Base-by-base conservation (phyloP, 2,797 vertebrate species). In the Hozukius guyotensis region DNA sequence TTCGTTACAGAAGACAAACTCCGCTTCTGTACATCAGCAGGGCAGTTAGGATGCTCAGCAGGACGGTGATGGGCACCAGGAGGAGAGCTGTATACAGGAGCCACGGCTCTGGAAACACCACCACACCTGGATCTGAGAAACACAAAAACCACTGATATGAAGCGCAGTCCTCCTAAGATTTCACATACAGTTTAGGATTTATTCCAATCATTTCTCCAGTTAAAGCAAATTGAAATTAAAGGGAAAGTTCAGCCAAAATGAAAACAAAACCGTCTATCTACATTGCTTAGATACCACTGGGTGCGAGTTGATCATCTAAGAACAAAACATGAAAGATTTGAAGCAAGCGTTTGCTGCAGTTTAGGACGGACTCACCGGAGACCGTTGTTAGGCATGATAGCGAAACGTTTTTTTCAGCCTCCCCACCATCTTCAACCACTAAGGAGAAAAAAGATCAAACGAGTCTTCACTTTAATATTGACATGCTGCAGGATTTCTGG, bases 51-150 rank as follows among this genome's bases (percentile, higher is more conserved):
- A 93, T 5, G 24, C 6, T 11, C 76, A 93, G 24, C 36, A 93
- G 82, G 57, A 84, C 0, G 20, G 22, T 31, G 63, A 67, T 0
- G 4, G 77, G 86, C 7, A 90, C 82, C 75, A 91, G 65, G 5
- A 94, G 86, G 11, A 93, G 56, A 32, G 56, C 68, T 0, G 1
- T 1, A 3, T 92, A 94, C 63, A 93, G 83, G 25, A 79, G 0
- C 90, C 89, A 91, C 1, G 94, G 94, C 76, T 94, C 82, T 9
- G 88, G 82, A 22, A 25, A 75, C 56, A 5, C 31, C 57, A 1
- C 27, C 38, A 16, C 31, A 22, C 1, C 31, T 24, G 24, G 3
- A 16, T 11, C 36, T 74, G 78, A 62, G 52, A 71, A 62, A 80
- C 27, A 67, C 46, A 79, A 65, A 81, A 81, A 78, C 6, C 13